Base-by-base conservation (phyloP, 2,888 invertebrate genomes). In the Cacoxenus indagator region DNA sequence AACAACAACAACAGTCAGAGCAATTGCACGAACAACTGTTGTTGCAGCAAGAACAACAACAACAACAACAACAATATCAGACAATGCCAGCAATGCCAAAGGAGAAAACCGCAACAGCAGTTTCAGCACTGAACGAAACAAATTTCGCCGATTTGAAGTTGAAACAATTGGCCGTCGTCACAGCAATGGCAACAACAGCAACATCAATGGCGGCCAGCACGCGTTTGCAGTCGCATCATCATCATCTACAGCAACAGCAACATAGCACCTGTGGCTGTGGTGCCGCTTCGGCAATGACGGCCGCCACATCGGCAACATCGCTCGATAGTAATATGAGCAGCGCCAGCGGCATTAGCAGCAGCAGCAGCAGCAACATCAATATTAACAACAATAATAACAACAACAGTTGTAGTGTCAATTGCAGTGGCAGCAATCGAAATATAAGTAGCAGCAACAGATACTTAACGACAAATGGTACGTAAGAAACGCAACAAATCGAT, bases 11-110 rank as follows among this genome's bases (percentile, higher is more conserved):
- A 17, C 29, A 43, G 17, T 29, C n/a, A 24, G 29, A 62, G 43
- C 29, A 31, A 31, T 37, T 54, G 14, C 71, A 66, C 6, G 67
- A 70, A 48, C 69, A 70, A 67, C 61, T 71, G 68, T 73, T 9
- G 68, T 70, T 26, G 68, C 26, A 29, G 59, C 69, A 46, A 67
- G 70, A 71, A 62, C 66, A 73, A 31, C 81, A 71, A 31, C 68
- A 68, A 11, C 69, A 54, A 26, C 71, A 64, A 51, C 64, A 70
- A 51, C 70, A 71, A 48, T 24, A 37, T 9, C 75, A 75, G 67
- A 86, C 84, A 78, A 87, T 88, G 87, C 87, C 88, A 86, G 86
- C 88, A 77, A 88, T 88, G 88, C 85, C 88, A 83, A 87, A 87
- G 82, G 88, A 88, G 76, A 87, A 88, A 84, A 78, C 86, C 66